Base-by-base conservation (phyloP, 2,797 vertebrate genomes). In the Cyclopterus lumpus region DNA sequence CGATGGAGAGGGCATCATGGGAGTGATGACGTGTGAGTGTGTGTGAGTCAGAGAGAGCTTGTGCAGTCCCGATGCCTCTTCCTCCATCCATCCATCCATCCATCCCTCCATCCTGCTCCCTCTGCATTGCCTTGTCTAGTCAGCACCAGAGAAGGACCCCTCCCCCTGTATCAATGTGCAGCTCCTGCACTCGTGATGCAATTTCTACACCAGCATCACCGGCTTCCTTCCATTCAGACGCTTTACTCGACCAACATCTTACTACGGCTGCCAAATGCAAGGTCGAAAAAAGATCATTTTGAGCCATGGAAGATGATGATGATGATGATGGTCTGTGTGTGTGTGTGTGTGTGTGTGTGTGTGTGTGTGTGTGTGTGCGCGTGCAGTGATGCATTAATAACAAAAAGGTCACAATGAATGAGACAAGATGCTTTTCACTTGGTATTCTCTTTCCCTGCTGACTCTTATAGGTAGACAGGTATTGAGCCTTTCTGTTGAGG, bases 111-210 rank as follows among this genome's bases (percentile, higher is more conserved):
- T 71, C 71, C 72, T 79, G 55, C 81, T 85, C 67, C 64, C 76
- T 82, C 86, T 87, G 86, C 88, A 90, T 75, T 77, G 81, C 83
- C 72, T 62, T 22, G 88, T 80, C 85, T 66, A 86, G 83, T 90
- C 91, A 90, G 81, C 80, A 77, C 55, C n/a, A 82, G 70, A 79
- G 72, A 67, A 70, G 48, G 42, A 64, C 80, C 85, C 88, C 81
- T 65, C 81, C 88, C 86, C 86, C 73, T 44, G 34, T 26, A 26
- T 71, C 64, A 74, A 73, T 53, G 81, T 80, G 75, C 79, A 86
- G 79, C 79, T 79, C 80, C 77, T 73, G 77, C 70, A 79, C 59
- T 86, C 71, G 30, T 88, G 86, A 90, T 83, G 84, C 81, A 70
- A 78, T 84, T 83, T 91, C 83, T 81, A 72, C 63, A 75, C 30